Conservation (phyloP, 37 sponge, comb jelly and placozoan genomes). For the Lycopodina hypogea region DNA sequence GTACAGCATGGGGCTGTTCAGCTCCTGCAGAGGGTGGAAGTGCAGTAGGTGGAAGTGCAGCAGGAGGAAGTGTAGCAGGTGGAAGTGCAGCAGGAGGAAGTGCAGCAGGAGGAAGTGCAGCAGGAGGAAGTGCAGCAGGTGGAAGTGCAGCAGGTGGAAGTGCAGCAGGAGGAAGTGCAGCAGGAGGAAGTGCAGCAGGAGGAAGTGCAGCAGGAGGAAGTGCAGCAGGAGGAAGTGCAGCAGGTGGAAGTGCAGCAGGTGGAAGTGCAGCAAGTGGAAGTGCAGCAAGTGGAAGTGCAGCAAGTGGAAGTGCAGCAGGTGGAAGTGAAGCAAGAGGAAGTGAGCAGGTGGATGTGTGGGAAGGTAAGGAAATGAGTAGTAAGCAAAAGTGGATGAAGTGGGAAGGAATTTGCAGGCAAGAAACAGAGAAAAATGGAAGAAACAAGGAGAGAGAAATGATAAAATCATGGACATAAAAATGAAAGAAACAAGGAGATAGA, state of each 20-base stretch:
- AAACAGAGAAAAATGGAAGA: neutral
- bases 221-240: conserved; percentile 70
- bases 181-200: neutral
- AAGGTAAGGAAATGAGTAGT: neutral
- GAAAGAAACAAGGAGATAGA: too few species aligned
- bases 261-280: conserved; percentile 79
- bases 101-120: conserved; percentile 49
- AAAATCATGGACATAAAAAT: too few species aligned
- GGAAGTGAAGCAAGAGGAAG: too few species aligned
- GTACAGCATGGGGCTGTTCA: conserved; percentile 70
- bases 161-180: conserved; percentile 70
- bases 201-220: conserved; percentile 68
- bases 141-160: conserved; percentile 66
- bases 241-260: conserved; percentile 50
- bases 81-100: conserved; percentile 63
- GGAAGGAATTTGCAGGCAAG: neutral
- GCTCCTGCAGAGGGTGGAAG: conserved; percentile 41
- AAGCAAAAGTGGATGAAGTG: neutral
- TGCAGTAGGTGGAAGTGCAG: too few species aligned
- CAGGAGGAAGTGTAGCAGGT: too few species aligned
- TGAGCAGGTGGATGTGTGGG: neutral
- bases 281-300: conserved; percentile 67
- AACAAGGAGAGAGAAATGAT: neutral
- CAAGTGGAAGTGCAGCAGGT: conserved; percentile 45
- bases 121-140: conserved; percentile 85